Conservation (phyloP, 2,113 vertebrate genomes). For the Bujurquina vittata region DNA sequence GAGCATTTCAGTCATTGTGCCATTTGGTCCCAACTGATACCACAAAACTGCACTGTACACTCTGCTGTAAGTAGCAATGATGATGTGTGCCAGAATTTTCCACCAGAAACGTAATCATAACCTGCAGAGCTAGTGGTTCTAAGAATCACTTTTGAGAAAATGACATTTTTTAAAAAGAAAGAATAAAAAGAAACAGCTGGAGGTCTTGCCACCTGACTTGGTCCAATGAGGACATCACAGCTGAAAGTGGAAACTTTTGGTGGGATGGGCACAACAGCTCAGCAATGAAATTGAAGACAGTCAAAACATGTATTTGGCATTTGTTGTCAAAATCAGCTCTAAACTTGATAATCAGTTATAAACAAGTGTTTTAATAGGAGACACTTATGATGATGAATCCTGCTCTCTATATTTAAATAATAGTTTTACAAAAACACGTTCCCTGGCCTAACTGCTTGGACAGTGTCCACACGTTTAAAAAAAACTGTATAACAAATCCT, state of each 20-base stretch:
- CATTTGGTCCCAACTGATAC: not conserved
- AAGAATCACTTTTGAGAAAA: not conserved
- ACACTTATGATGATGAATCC: not conserved
- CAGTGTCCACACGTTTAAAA: not conserved
- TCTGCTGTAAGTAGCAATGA: not conserved
- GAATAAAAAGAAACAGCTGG: not conserved
- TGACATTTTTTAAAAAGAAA: not conserved
- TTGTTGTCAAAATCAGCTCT: not conserved
- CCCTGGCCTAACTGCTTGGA: not conserved
- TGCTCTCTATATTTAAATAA: not conserved
- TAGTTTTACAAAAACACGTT: not conserved
- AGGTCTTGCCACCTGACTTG: not conserved
- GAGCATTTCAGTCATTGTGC: slow-evolving; percentile 15
- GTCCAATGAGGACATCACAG: not conserved
- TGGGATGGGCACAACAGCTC: not conserved
- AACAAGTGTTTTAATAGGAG: not conserved
- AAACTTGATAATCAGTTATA: not conserved
- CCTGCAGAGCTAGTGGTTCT: not conserved
- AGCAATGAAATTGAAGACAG: not conserved
- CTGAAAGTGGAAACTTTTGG: not conserved
- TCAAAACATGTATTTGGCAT: not conserved
- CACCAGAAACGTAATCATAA: not conserved
- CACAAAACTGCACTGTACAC: not conserved
- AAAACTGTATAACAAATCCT: not conserved
- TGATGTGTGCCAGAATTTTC: not conserved